phyloP scores from a whole-genome alignment of 2,113 vertebrate genomes.

The Corythornis cristatus region DNA sequence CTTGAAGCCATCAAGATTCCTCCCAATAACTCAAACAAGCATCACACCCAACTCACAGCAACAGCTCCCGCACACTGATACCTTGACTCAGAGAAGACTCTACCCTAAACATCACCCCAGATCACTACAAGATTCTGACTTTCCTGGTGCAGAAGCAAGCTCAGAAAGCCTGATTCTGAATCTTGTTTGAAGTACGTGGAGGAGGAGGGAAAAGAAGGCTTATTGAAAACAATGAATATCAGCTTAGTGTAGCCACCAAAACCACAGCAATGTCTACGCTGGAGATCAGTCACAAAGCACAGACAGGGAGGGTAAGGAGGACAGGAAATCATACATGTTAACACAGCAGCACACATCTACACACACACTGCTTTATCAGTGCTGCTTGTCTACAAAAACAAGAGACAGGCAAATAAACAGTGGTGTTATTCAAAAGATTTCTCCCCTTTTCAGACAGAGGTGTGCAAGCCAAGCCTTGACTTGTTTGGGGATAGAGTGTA shows the following conservation, averaged over 20 bases:
- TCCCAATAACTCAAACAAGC: neutral
- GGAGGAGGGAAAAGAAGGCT: neutral
- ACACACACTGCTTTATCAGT: neutral
- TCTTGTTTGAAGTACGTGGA: neutral
- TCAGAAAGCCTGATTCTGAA: neutral
- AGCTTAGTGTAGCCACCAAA: slow-evolving; percentile 39
- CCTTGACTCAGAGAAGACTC: neutral
- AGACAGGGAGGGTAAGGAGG: slow-evolving; percentile 33
- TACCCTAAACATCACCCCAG: neutral
- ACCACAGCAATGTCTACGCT: slow-evolving; percentile 62
- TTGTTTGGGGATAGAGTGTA: slow-evolving; percentile 65
- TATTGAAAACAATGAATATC: neutral
- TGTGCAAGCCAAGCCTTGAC: slow-evolving; percentile 68
- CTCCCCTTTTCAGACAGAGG: slow-evolving; percentile 59
- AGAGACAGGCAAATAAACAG: slow-evolving; percentile 56
- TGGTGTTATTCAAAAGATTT: neutral
- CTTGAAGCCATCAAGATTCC: neutral
- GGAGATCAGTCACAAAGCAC: slow-evolving; percentile 45
- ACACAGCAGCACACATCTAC: neutral
- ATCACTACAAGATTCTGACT: neutral
- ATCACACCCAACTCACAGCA: neutral
- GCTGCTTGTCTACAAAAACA: slow-evolving; percentile 10
- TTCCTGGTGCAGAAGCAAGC: neutral
- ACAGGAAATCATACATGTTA: slow-evolving; percentile 29
- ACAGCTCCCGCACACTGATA: neutral